phyloP scores from a whole-genome alignment of 2,797 vertebrate species.

The Sebastes vulpes region DNA sequence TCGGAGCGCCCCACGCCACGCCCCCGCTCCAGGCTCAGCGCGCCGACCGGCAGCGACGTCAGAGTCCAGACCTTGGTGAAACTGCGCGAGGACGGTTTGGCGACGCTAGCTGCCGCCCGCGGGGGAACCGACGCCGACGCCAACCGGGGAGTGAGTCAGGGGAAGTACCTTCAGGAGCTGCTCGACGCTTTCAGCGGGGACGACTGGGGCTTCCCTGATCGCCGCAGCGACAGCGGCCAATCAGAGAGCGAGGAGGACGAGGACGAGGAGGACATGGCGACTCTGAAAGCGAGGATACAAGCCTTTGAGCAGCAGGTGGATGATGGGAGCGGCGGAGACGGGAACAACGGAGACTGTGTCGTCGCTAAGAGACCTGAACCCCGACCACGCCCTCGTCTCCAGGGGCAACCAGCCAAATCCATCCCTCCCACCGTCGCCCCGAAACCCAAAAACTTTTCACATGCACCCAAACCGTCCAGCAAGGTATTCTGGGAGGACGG shows the following conservation, averaged over 20 bases:
- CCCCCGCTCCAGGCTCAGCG: slow-evolving; percentile 89
- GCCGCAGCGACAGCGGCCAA: slow-evolving; percentile 55
- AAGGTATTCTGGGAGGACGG: slow-evolving; percentile 85
- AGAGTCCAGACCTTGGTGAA: slow-evolving; percentile 87
- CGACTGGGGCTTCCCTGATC: slow-evolving; percentile 70
- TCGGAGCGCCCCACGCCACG: slow-evolving; percentile 88
- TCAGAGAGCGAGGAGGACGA: slow-evolving; percentile 59
- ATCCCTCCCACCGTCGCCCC: slow-evolving; percentile 67
- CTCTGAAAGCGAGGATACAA: slow-evolving; percentile 89
- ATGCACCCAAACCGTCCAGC: slow-evolving; percentile 84
- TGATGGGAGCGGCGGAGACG: slow-evolving; percentile 68
- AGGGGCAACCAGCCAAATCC: slow-evolving; percentile 78
- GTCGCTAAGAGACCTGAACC: slow-evolving; percentile 88
- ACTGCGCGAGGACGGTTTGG: slow-evolving; percentile 77
- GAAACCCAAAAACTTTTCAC: slow-evolving; percentile 74
- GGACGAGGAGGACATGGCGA: slow-evolving; percentile 64
- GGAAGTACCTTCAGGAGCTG: slow-evolving; percentile 84
- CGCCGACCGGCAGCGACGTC: slow-evolving; percentile 79
- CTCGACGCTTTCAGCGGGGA: slow-evolving; percentile 82
- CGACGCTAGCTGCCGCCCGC: slow-evolving; percentile 61
- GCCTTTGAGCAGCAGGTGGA: slow-evolving; percentile 85
- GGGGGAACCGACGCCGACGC: background rate
- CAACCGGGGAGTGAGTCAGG: slow-evolving; percentile 42
- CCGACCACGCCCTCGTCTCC: slow-evolving; percentile 86
- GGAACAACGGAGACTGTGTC: background rate